phyloP scores from a whole-genome alignment of 2,888 invertebrate species.

The Lasioglossum malachurum region DNA sequence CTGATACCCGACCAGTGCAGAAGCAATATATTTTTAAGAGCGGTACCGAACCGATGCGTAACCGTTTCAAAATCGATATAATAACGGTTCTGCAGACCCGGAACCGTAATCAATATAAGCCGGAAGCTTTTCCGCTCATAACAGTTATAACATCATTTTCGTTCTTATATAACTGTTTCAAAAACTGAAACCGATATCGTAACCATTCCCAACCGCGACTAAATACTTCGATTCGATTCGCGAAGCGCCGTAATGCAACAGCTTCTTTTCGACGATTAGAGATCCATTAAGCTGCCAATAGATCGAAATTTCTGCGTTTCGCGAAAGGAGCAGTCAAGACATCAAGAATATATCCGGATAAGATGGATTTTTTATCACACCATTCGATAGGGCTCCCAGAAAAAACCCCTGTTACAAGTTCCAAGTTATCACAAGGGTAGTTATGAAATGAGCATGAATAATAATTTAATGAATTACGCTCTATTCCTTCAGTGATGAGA shows the following conservation, averaged over 20 bases:
- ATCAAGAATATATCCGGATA: too few species aligned
- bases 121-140: neutral
- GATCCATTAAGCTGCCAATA: neutral
- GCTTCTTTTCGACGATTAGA: slow-evolving; percentile 9
- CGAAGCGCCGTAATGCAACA: neutral
- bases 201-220: neutral
- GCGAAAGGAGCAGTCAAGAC: neutral
- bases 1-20: neutral
- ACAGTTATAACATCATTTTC: slow-evolving; percentile 4
- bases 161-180: neutral
- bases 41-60: neutral
- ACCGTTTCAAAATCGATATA: neutral
- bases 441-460: too few species aligned
- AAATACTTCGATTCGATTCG: neutral
- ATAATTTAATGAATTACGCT: too few species aligned
- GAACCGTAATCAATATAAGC: neutral
- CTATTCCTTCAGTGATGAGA: too few species aligned
- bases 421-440: too few species aligned
- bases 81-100: neutral
- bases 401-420: too few species aligned
- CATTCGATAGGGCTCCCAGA: too few species aligned
- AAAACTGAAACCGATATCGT: neutral
- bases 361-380: too few species aligned
- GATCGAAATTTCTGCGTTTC: slow-evolving; percentile 2
- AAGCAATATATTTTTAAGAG: slow-evolving; percentile 12